These are phyloP conservation scores for Malacoraja senta DNA, from an alignment of 2,797 vertebrate genomes.

Conservation along the genomic window DNA sequence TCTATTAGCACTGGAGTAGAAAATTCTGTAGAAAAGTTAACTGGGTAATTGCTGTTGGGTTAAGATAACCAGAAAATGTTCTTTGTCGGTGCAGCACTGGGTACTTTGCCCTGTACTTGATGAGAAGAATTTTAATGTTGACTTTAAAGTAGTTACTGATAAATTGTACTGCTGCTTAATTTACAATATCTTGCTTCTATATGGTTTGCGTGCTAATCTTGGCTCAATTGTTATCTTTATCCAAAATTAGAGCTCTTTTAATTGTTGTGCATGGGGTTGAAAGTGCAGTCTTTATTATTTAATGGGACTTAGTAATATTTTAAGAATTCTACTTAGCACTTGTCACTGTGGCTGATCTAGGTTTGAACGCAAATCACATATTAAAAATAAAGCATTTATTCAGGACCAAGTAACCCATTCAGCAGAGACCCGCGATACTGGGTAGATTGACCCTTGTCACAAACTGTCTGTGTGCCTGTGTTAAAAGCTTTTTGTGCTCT, in stretches of 20 bases:
- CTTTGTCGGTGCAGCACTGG: not conserved
- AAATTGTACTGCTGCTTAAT: not conserved
- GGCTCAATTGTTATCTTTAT: not conserved
- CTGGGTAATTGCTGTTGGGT: not conserved
- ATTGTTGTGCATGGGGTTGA: not conserved
- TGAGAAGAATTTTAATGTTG: slow-evolving; percentile 3
- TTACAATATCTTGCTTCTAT: not conserved
- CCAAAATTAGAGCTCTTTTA: not conserved
- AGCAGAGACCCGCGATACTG: not conserved
- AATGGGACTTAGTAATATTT: not conserved
- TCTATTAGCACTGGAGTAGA: not conserved
- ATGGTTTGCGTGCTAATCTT: not conserved
- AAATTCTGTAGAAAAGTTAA: slow-evolving; percentile 19
- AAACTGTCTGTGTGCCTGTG: not conserved
- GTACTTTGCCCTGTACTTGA: not conserved
- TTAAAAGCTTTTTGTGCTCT: not conserved
- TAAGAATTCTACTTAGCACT: not conserved
- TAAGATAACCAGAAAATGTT: not conserved
- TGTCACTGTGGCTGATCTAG: not conserved
- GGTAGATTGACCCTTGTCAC: slow-evolving; percentile 12
- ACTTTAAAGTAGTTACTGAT: not conserved
- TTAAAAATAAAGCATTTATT: not conserved
- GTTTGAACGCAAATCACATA: not conserved
- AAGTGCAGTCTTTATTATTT: not conserved
- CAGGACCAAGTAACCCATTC: not conserved